A percentile compares a stretch with the other conserved stretches of the same genome.
These are phyloP conservation scores for Nannobrachium achirus DNA, from an alignment of 2,113 vertebrate genomes.

Conservation along the genomic window DNA sequence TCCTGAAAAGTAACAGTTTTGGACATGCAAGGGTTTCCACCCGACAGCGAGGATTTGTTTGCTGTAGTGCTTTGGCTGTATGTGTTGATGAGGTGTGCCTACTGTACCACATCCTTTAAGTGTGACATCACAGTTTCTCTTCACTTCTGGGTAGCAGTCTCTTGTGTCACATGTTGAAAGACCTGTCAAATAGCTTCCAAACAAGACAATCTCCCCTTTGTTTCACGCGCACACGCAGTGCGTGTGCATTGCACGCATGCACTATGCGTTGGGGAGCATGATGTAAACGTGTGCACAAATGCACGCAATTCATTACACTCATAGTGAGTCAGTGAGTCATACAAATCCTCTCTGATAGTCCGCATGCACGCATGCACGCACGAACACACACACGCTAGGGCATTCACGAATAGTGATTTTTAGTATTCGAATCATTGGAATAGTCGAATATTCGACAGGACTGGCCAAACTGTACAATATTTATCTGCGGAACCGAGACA, in stretches of 20 bases:
- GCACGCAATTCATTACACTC: conserved; percentile 1
- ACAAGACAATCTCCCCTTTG: conserved; percentile 32
- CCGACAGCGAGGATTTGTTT: background rate
- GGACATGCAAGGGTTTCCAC: too few species aligned
- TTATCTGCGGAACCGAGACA: too few species aligned
- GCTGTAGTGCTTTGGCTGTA: background rate
- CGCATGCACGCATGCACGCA: background rate
- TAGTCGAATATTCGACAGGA: too few species aligned
- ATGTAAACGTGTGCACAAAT: too few species aligned
- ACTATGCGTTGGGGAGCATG: too few species aligned
- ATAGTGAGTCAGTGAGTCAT: background rate
- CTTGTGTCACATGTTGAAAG: conserved; percentile 28
- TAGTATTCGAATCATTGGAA: too few species aligned
- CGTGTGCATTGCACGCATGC: too few species aligned
- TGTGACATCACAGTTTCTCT: background rate
- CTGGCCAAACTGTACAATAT: too few species aligned
- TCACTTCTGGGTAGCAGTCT: conserved; percentile 25
- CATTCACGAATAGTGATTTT: too few species aligned
- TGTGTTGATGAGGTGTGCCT: conserved; percentile 2
- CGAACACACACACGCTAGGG: conserved; percentile 10
- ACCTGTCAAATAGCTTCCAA: conserved; percentile 41
- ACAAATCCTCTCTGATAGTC: too few species aligned
- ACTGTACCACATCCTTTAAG: background rate
- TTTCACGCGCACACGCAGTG: background rate
- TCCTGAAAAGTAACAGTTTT: too few species aligned